Conservation (phyloP, 2,113 vertebrate genomes). For the Nerophis lumbriciformis region DNA sequence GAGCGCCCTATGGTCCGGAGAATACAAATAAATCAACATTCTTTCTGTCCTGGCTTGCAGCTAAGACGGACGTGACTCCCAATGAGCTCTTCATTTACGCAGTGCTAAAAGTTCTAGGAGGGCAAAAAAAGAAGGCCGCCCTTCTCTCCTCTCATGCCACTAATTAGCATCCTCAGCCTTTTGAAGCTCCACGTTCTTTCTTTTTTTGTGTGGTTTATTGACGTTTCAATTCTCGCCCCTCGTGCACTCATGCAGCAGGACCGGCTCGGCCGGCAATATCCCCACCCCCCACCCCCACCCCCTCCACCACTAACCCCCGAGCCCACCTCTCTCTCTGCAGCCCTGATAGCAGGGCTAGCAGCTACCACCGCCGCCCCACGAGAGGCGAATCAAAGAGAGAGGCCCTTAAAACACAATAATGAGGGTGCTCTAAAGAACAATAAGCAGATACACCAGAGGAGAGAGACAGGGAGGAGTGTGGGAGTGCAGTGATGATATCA, state of each 20-base stretch:
- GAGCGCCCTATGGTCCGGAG: no score
- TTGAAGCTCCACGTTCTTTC: constrained; percentile 62
- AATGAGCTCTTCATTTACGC: constrained; percentile 40
- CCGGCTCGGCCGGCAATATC: constrained; percentile 38
- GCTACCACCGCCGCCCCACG: constrained; percentile 52
- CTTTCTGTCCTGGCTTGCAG: constrained; percentile 3
- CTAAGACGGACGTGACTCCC: constrained; percentile 30
- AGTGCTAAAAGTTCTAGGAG: constrained; percentile 44
- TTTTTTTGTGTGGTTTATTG: constrained; percentile 64
- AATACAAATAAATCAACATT: no score
- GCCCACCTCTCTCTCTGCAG: constrained; percentile 25
- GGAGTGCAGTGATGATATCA: constrained; percentile 33
- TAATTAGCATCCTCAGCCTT: constrained; percentile 63
- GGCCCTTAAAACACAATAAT: constrained; percentile 72
- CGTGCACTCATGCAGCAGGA: constrained; percentile 52
- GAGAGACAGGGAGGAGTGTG: constrained; percentile 42
- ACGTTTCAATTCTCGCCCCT: constrained; percentile 72
- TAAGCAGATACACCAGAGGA: constrained; percentile 65
- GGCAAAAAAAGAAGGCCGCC: constrained; percentile 20
- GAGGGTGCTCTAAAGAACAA: constrained; percentile 67
- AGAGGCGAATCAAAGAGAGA: constrained; percentile 69
- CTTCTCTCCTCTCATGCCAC: constrained; percentile 54
- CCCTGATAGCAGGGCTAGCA: constrained; percentile 55
- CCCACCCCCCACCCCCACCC: no score
- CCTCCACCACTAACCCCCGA: constrained; percentile 49